Base-by-base conservation (phyloP, 1,140 invertebrate genomes). In the Acromyrmex heyeri region DNA sequence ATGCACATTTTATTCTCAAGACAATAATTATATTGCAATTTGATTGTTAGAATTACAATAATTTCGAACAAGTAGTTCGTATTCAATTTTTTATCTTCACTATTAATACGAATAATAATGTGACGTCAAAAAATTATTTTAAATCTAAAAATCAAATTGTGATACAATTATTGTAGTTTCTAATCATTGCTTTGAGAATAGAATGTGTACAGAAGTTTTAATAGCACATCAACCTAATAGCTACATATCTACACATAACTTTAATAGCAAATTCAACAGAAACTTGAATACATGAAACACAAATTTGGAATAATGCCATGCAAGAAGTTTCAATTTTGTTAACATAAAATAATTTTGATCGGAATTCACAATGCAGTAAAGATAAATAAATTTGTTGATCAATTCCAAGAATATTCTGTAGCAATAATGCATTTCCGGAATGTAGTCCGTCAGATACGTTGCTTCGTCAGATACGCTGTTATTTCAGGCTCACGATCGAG, bases 401-500 rank as follows among this genome's bases (percentile, higher is more conserved):
- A 67, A 53, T 3, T 10, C 18, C 77, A 38, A 55, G 77, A 67
- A 79, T 79, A 79, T 69, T 55, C n/a, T n/a, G 34, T 34, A 24
- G 14, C 1, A 67, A 55, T 64, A 67, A 67, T 12, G 18, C 57
- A 83, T 83, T 50, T 61, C 18, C 38, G n/a, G 10, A 44, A 73
- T 50, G 27, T 48, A 12, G n/a, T 61, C 59, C 27, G 69, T 62
- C 67, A 50, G 38, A 82, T 24, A 72, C 16, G 57, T 62, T 30
- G 53, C 70, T 64, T 55, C 38, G 38, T 44, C 38, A 44, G 38
- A 44, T 44, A 44, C 38, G 8, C 73, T 69, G 75, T 86, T 89
- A 90, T 89, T 89, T 90, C 85, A 57, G n/a, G 50, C 57, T 72
- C 85, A 61, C 50, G 10, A 18, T 8, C 18, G 62, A 62, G 38